Evolutionary conservation across 2,888 invertebrate genomes (phyloP).

Genomic region (Phalangium opilio): DNA sequence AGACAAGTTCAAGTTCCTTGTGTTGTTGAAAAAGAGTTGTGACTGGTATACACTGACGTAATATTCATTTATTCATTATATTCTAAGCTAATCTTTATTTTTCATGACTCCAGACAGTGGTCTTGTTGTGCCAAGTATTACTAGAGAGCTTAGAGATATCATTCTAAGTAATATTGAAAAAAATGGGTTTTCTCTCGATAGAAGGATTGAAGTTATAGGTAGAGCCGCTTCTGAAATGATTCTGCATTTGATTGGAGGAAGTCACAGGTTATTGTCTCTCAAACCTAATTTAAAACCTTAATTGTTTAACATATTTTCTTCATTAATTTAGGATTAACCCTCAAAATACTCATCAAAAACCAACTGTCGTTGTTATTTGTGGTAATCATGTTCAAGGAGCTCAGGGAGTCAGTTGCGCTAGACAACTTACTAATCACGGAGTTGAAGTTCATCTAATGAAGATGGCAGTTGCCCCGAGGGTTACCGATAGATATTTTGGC

Average conservation of each 20-base stretch:
- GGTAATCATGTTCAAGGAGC: conserved; percentile 48
- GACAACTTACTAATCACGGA: conserved; percentile 68
- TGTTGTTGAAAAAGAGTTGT: conserved; percentile 45
- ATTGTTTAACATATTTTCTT: neutral
- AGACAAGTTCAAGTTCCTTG: conserved; percentile 56
- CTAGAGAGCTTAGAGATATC: conserved; percentile 45
- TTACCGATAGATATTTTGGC: conserved; percentile 23
- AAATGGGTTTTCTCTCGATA: conserved; percentile 47
- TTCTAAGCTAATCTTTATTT: neutral
- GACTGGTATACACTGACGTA: no score
- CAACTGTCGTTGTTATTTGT: conserved; percentile 57
- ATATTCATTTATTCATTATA: no score
- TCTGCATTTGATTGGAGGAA: conserved; percentile 65
- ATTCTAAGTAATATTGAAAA: conserved; percentile 53
- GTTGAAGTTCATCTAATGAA: conserved; percentile 38
- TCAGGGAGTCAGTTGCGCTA: conserved; percentile 55
- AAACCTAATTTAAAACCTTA: neutral
- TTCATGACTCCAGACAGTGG: conserved; percentile 48
- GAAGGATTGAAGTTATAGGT: conserved; percentile 58
- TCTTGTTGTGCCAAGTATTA: conserved; percentile 58
- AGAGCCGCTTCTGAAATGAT: conserved; percentile 71
- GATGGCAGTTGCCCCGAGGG: conserved; percentile 23
- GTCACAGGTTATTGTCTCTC: conserved; percentile 38
- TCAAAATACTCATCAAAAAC: conserved; percentile 74
- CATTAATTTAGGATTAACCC: conserved; percentile 47